Evolutionary conservation across 64 coral and sea anemone species (phyloP), one percentile per base, ranked within the genome.

Genomic region (Platygyra sinensis): DNA sequence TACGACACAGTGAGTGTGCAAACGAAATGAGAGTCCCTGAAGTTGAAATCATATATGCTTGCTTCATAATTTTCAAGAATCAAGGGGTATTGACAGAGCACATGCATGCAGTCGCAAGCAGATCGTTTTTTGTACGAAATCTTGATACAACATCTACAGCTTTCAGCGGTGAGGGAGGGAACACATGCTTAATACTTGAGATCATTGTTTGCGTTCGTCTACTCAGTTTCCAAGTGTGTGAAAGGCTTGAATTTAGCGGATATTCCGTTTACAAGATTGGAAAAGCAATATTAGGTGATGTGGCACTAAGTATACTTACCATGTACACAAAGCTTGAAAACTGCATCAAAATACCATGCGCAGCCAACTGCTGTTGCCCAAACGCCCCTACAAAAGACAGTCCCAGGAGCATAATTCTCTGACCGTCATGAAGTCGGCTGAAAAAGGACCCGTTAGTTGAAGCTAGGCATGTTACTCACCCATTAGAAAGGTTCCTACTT

Each of bases 401-500:
- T 57, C 3, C 5, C 39, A 46, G 39, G 39, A 46, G 17, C 7
- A 20, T 65, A 65, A 65, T 24, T 18, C 62, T 19, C 14, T 62
- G 12, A 39, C 29, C 72, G 14, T 46, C 52, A 83, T 36, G 33
- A 36, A 8, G 29, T n/a, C 59, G 38, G 20, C 10, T 62, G 4
- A 46, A 5, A 46, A 46, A 46, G 6, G 39, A 46, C 39, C 39
- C 39, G 39, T 46, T 46, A 46, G 5, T 46, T 46, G 39, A 46
- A 46, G 39, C 4, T 8, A 46, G 39, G 39, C 39, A 46, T 5
- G 5, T 46, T 5, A 46, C 54, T 57, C 19, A 96, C 94, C 94
- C 75, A 93, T 79, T 8, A 93, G 65, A 60, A 96, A 96, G 51
- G 91, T 39, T 17, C 94, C 90, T 76, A 73, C 62, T 90, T 93